Conservation (phyloP, 2,888 invertebrate species). For the Cerastis leucographa region DNA sequence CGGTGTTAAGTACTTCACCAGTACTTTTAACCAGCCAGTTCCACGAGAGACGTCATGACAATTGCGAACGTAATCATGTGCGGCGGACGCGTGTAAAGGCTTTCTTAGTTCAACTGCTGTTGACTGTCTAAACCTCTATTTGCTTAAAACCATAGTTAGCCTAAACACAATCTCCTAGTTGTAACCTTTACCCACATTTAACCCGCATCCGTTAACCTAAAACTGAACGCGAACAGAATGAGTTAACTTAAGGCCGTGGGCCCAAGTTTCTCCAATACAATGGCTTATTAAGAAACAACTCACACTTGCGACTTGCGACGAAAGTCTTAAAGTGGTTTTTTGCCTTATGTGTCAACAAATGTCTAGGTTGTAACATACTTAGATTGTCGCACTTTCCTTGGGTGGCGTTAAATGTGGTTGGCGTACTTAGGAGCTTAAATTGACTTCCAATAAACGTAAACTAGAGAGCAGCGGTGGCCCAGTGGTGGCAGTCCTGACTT, state of each 20-base stretch:
- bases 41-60: no score
- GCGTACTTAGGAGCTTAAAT: neutral
- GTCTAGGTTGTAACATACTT: conserved; percentile 22
- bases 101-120: neutral
- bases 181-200: conserved; percentile 56
- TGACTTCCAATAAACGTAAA: no score
- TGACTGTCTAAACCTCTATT: neutral
- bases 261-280: conserved; percentile 62
- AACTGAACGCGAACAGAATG: conserved; percentile 41
- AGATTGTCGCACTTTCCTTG: conserved; percentile 22
- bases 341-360: conserved; percentile 38
- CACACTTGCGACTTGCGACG: conserved; percentile 44
- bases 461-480: no score
- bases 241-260: conserved; percentile 36
- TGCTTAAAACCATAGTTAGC: neutral
- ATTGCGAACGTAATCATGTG: no score
- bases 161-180: conserved; percentile 10
- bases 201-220: conserved; percentile 60
- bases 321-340: conserved; percentile 47
- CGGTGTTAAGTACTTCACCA: no score
- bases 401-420: neutral
- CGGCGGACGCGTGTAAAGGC: no score
- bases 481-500: no score
- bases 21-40: no score
- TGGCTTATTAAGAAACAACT: conserved; percentile 62